Conservation (phyloP, 2,888 invertebrate genomes). For the Cataglyphis cursor region DNA sequence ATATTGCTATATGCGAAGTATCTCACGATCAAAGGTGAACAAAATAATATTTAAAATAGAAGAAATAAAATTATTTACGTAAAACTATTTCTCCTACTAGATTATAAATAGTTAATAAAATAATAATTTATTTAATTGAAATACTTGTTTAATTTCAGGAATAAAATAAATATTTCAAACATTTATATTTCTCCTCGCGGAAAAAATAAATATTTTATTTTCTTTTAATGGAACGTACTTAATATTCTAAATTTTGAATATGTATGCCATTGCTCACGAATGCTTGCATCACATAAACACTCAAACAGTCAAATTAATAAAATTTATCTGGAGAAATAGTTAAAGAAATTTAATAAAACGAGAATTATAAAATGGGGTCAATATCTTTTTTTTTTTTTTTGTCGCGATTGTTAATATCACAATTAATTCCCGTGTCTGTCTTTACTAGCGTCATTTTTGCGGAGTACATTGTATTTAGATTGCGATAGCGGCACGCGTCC, state of each 20-base stretch:
- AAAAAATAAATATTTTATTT: neutral
- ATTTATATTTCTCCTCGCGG: neutral
- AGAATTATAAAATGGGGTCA: neutral
- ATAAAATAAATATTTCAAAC: neutral
- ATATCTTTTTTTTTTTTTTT: neutral
- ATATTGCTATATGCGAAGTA: neutral
- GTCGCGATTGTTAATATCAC: neutral
- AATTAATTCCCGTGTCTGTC: neutral
- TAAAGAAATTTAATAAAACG: neutral
- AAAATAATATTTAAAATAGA: neutral
- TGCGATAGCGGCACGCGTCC: neutral
- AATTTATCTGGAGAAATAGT: neutral
- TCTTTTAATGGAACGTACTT: neutral
- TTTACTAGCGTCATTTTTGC: neutral
- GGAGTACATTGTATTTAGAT: neutral
- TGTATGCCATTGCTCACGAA: neutral
- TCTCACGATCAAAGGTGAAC: neutral
- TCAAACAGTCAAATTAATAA: neutral
- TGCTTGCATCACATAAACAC: slow-evolving; percentile 12
- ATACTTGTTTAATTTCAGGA: neutral
- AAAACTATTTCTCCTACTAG: neutral
- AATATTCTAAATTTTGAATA: neutral
- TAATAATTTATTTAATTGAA: neutral
- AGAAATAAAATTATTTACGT: neutral
- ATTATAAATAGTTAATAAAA: neutral